Evolutionary conservation across 1,140 invertebrate genomes (phyloP), one percentile per base, ranked within the genome.

Genomic region (Scaptomyza montana): DNA sequence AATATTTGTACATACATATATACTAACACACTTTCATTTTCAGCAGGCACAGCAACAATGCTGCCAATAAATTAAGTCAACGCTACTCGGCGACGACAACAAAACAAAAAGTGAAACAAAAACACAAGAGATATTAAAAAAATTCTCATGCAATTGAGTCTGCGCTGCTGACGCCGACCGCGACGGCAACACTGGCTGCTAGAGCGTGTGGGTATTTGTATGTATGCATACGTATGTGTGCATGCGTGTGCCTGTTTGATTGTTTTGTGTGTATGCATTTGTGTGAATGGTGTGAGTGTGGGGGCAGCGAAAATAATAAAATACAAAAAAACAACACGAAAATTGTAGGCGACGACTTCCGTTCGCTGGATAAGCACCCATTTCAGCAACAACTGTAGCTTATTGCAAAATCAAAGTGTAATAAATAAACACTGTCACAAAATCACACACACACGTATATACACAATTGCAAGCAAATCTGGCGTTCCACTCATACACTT

Each of bases 291-390:
- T 47, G 70, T 53, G 56, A 49, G 45, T 72, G 63, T 70, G 56
- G 65, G 62, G 73, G 81, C 74, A 68, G 69, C 77, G 62, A 78
- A 77, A 86, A 60, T 73, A 77, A 78, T 78, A 80, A 9, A 36
- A 36, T 36, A 33, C 30, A 33, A 33, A 5, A 64, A 77, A 79
- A 55, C 68, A 71, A 59, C 59, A 87, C 67, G 55, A 86, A 85
- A 82, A 89, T 87, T 89, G 82, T 86, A 86, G 82, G 82, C 82
- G 82, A 87, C 78, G 65, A 87, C 78, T 87, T 86, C 82, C 82
- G 82, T 70, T 82, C 77, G 76, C 59, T 80, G 81, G 82, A 86
- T 86, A 86, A 86, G 78, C 78, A 43, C 45, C 56, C 36, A 73
- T 73, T 66, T 67, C 62, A 80, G 68, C 76, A 85, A 86, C 69